A percentile compares a stretch with the other conserved stretches of the same genome.
phyloP scores from a whole-genome alignment of 53 echinoderm and acorn worm species.

The Luidia sarsii region DNA sequence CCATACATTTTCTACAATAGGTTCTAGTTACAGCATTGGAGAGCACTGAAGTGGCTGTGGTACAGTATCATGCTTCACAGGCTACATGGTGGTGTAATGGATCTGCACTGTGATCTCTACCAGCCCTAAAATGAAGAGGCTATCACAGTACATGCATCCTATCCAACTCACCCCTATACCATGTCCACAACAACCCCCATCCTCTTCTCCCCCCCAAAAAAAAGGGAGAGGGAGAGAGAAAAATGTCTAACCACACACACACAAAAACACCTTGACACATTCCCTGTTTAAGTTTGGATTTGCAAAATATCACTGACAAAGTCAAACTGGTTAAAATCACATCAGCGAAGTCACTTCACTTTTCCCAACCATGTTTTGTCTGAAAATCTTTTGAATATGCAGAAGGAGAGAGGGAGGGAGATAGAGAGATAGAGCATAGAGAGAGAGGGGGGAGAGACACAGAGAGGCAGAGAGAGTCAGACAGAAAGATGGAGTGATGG shows the following conservation, averaged over 20 bases:
- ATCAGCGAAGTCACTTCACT: background rate
- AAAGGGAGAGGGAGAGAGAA: too few species aligned
- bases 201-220: too few species aligned
- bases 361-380: background rate
- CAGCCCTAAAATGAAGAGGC: constrained; percentile 39
- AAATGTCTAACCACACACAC: too few species aligned
- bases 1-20: constrained; percentile 69
- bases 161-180: background rate
- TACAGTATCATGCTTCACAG: constrained; percentile 52
- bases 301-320: background rate
- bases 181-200: background rate
- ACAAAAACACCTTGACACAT: constrained; percentile 5
- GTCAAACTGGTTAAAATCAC: background rate
- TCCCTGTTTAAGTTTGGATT: constrained; percentile 16
- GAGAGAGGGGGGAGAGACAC: too few species aligned
- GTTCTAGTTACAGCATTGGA: constrained; percentile 65
- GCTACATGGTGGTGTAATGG: constrained; percentile 62
- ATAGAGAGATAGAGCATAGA: too few species aligned
- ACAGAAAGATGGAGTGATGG: too few species aligned
- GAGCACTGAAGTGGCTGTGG: constrained; percentile 53
- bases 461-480: background rate
- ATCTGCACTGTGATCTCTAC: constrained; percentile 55
- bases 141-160: constrained; percentile 26
- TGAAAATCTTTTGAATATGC: background rate
- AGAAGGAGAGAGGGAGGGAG: background rate